phyloP scores from a whole-genome alignment of 2,797 vertebrate genomes.

The Lutra lutra region DNA sequence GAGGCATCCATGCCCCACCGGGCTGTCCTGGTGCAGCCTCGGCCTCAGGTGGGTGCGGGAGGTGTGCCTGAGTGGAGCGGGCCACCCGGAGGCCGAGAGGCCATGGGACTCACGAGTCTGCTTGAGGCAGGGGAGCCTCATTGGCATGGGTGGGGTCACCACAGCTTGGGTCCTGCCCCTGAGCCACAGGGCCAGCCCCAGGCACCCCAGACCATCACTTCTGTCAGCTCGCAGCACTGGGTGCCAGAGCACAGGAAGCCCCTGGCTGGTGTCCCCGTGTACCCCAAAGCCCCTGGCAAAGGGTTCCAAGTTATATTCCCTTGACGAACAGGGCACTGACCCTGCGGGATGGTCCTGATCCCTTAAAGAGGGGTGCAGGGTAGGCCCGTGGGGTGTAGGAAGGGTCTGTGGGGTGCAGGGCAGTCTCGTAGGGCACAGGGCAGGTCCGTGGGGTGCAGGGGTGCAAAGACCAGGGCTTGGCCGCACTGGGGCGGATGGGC shows the following conservation, averaged over 20 bases:
- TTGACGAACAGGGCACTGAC: neutral
- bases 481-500: accelerated
- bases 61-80: neutral
- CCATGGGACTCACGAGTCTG: neutral
- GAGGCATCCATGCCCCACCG: accelerated
- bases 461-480: neutral
- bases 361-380: neutral
- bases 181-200: accelerated
- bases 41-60: neutral
- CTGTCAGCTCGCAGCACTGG: neutral
- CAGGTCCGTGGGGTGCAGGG: neutral
- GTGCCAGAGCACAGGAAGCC: neutral
- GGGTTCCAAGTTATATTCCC: neutral
- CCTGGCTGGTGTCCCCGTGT: neutral
- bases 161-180: neutral
- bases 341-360: neutral
- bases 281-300: neutral
- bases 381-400: neutral
- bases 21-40: neutral
- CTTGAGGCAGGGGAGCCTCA: neutral
- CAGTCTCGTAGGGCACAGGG: neutral
- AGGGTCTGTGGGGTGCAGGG: neutral
- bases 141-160: neutral
- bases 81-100: accelerated
- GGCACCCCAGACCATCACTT: neutral